Evolutionary conservation across 1,140 invertebrate species (phyloP).

Genomic region (Acyrthosiphon pisum): DNA sequence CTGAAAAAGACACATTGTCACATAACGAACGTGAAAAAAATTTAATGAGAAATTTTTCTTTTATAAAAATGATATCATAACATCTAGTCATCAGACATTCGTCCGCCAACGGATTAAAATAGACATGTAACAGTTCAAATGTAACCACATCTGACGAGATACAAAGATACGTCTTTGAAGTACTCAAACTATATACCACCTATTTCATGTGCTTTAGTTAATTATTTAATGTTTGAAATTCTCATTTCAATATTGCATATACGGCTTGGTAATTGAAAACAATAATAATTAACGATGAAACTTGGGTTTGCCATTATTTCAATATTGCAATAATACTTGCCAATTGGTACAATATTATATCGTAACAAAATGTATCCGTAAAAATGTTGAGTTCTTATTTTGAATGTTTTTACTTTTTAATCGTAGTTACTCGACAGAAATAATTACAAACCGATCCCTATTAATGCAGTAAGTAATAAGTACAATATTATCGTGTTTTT

Average conservation of each 20-base stretch:
- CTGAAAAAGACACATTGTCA: not conserved
- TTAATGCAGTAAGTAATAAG: not conserved
- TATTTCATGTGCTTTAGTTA: not conserved
- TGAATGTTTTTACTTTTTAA: not conserved
- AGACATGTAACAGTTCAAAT: not conserved
- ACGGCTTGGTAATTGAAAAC: too few relatives aligned
- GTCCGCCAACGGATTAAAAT: not conserved
- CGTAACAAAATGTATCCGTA: too few relatives aligned
- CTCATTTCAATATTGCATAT: not conserved
- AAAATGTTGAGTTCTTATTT: not conserved
- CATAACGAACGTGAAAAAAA: not conserved
- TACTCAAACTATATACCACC: not conserved
- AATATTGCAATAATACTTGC: not conserved
- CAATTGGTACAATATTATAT: not conserved
- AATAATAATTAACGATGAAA: too few relatives aligned
- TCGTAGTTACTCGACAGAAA: not conserved
- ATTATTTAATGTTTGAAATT: not conserved
- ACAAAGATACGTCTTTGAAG: not conserved
- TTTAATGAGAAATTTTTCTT: constrained; percentile 8
- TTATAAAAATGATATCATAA: constrained; percentile 14
- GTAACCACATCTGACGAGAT: not conserved
- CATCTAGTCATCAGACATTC: not conserved
- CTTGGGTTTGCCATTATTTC: not conserved
- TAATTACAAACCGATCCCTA: not conserved
- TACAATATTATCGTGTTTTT: not conserved